Evolutionary conservation across 2,797 vertebrate species (phyloP), one percentile per base, ranked within the genome.

Genomic region (Coluber constrictor): DNA sequence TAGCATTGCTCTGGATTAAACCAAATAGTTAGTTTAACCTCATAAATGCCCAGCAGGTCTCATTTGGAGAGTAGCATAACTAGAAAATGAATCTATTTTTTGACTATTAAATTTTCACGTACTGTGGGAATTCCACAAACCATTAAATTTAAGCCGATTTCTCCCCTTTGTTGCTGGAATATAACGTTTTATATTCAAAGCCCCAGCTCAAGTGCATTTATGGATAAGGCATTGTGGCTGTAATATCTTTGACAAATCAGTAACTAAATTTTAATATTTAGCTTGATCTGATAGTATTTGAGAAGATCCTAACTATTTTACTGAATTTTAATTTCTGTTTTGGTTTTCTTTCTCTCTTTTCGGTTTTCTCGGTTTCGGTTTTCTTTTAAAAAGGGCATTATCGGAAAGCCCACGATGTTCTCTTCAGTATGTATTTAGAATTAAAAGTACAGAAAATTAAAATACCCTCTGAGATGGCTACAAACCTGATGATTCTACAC

Each of bases 401-500:
- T 96, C 98, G 99, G 92, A 99, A 98, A 25, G 99, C 99, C n/a
- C 99, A 98, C 4, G 98, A 99, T 11, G 98, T 99, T 94, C 98
- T 99, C 95, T 99, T 99, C 97, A 98, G 99, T 94, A 99, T 99
- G 99, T 99, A 99, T 87, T 98, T 98, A 0, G 99, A 99, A 95
- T 97, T 99, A 83, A 98, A 98, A 97, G 97, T 98, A 1, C 99
- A 99, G 97, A 99, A 98, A 97, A 99, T 99, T 93, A 99, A 98
- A 96, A 99, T 99, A 93, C 98, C 99, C 11, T 98, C 98, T 0
- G 99, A 99, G 97, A 99, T 99, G 99, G 98, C 98, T 94, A 99
- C 98, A 94, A 99, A 99, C 96, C 98, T 99, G 93, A 99, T 99
- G 99, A 99, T 99, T 94, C 98, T 99, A 11, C 99, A 99, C 97